A percentile compares a stretch with the other conserved stretches of the same genome.
Conservation (phyloP, 2,888 invertebrate species). For the Agonopterix heracliana region DNA sequence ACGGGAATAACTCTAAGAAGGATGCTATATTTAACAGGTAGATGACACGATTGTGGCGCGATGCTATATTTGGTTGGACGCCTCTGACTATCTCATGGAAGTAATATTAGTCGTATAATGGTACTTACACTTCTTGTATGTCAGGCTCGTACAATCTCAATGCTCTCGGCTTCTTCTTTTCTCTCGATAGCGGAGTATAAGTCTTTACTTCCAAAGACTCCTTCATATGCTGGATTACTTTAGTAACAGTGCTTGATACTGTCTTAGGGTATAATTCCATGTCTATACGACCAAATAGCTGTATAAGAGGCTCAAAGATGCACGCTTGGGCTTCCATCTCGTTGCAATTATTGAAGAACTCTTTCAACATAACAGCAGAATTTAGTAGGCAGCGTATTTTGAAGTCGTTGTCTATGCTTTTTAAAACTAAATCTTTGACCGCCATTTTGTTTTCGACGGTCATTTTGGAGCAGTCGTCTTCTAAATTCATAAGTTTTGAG, state of each 20-base stretch:
- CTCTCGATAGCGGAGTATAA: slow-evolving; percentile 73
- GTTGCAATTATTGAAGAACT: slow-evolving; percentile 72
- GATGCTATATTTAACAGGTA: too few species aligned
- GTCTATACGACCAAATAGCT: slow-evolving; percentile 74
- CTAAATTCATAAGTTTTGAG: slow-evolving; percentile 76
- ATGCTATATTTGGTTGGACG: too few species aligned
- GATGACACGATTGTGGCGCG: too few species aligned
- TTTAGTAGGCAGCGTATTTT: slow-evolving; percentile 78
- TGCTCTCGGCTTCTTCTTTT: slow-evolving; percentile 85
- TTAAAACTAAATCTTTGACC: slow-evolving; percentile 71
- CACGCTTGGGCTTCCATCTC: slow-evolving; percentile 57
- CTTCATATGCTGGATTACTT: slow-evolving; percentile 62
- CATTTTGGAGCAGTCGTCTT: slow-evolving; percentile 60
- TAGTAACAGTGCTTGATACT: slow-evolving; percentile 61
- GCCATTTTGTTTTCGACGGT: slow-evolving; percentile 59
- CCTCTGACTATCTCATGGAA: too few species aligned
- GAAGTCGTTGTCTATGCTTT: slow-evolving; percentile 76
- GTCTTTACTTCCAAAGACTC: slow-evolving; percentile 70
- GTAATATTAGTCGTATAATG: too few species aligned
- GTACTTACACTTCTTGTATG: slow-evolving; percentile 87
- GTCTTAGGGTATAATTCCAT: slow-evolving; percentile 78
- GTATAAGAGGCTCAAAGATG: slow-evolving; percentile 73
- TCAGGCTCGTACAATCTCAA: slow-evolving; percentile 91
- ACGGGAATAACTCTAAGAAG: too few species aligned
- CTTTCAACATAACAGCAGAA: slow-evolving; percentile 73